phyloP scores from a whole-genome alignment of 2,113 vertebrate genomes.

The Gymnogyps californianus region DNA sequence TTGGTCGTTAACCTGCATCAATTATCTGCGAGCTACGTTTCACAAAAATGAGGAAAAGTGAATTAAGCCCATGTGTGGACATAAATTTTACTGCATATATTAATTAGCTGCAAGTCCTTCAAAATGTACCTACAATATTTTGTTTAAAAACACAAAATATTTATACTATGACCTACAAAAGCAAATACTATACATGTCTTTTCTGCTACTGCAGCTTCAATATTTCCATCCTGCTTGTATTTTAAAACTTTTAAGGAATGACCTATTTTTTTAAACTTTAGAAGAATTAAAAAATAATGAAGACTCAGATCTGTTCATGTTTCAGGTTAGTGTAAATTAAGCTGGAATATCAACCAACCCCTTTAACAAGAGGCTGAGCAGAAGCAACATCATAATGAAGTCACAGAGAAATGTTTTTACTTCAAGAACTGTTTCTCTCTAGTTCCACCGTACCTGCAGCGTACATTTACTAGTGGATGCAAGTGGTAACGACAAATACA shows the following conservation, averaged over 20 bases:
- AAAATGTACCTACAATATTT: background rate
- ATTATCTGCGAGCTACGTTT: background rate
- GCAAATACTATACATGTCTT: background rate
- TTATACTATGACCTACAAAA: background rate
- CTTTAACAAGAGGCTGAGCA: background rate
- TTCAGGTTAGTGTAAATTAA: background rate
- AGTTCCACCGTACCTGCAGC: slow-evolving; percentile 80
- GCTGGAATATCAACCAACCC: background rate
- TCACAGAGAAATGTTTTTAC: background rate
- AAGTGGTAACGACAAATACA: slow-evolving; percentile 92
- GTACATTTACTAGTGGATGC: slow-evolving; percentile 93
- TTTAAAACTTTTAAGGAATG: background rate
- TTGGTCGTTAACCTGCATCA: background rate
- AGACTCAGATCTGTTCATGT: background rate
- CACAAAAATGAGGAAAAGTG: background rate
- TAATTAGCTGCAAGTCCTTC: background rate
- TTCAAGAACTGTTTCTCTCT: background rate
- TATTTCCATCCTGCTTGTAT: background rate
- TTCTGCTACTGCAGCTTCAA: background rate
- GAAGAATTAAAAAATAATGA: background rate
- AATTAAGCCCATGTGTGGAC: background rate
- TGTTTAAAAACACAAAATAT: background rate
- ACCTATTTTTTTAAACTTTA: background rate
- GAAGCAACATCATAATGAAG: background rate
- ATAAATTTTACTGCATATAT: background rate